Percentiles rank a stretch among this genome's conserved stretches.
Evolutionary conservation across 2,113 vertebrate species (phyloP).

Genomic region (Rattus rattus): DNA sequence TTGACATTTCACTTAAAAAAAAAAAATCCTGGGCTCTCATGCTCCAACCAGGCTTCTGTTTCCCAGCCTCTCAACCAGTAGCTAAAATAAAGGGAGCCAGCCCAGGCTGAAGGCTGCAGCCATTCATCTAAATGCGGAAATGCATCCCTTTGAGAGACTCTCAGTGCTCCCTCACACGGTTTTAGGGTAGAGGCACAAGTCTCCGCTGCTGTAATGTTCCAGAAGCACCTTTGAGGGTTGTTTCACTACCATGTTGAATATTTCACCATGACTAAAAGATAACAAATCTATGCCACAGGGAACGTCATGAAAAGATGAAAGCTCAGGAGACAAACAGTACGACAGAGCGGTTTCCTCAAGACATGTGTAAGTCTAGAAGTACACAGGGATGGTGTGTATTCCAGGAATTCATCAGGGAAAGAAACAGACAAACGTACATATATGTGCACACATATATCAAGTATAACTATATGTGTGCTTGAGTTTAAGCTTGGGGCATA

Average conservation of each 20-base stretch:
- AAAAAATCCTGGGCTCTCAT: constrained; percentile 32
- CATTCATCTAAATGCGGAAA: constrained; percentile 59
- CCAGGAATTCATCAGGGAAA: neutral
- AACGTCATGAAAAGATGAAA: neutral
- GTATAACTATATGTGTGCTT: neutral
- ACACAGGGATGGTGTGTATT: neutral
- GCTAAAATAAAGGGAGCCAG: constrained; percentile 66
- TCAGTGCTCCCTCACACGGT: neutral
- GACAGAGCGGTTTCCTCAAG: constrained; percentile 1
- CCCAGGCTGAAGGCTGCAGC: constrained; percentile 18
- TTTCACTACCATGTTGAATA: constrained; percentile 35
- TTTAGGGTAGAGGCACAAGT: constrained; percentile 46
- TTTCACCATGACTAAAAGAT: constrained; percentile 54
- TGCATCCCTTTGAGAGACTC: constrained; percentile 20
- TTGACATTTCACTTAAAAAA: constrained; percentile 76
- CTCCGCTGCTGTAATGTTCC: neutral
- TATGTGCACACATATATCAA: neutral
- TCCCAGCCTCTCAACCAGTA: constrained; percentile 50
- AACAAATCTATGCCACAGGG: neutral
- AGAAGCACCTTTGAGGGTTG: neutral
- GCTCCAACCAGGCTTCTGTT: constrained; percentile 67
- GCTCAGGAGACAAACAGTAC: neutral
- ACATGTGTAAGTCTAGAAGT: neutral
- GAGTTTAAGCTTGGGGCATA: neutral
- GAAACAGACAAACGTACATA: neutral